phyloP scores from a whole-genome alignment of 2,888 invertebrate genomes.

The Watsonalla binaria region DNA sequence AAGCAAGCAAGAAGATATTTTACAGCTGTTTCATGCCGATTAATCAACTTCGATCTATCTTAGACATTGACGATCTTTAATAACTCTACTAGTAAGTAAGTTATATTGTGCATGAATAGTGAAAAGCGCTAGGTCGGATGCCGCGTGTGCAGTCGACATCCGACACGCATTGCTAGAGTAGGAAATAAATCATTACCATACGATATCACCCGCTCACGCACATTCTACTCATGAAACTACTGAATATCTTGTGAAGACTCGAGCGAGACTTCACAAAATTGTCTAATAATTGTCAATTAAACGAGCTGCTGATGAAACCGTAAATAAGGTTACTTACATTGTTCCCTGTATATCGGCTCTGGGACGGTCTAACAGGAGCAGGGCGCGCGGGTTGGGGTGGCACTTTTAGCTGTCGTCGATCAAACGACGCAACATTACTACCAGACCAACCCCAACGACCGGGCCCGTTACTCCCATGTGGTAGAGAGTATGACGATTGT shows the following conservation, averaged over 20 bases:
- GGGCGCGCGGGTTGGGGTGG: conserved; percentile 68
- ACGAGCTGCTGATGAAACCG: not conserved
- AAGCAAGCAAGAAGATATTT: too few species aligned
- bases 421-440: conserved; percentile 72
- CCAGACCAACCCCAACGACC: conserved; percentile 78
- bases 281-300: not conserved
- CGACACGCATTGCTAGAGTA: conserved; percentile 64
- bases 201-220: conserved; percentile 40
- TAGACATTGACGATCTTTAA: too few species aligned
- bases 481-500: conserved; percentile 75
- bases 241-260: conserved; percentile 18
- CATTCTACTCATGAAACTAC: conserved; percentile 42
- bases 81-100: too few species aligned
- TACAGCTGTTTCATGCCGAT: too few species aligned
- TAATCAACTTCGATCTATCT: too few species aligned
- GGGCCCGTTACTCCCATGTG: conserved; percentile 76
- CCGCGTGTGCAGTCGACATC: conserved; percentile 56
- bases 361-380: conserved; percentile 58
- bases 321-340: conserved; percentile 49
- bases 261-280: conserved; percentile 12
- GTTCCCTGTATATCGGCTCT: conserved; percentile 50
- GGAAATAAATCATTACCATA: conserved; percentile 53
- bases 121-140: conserved; percentile 49
- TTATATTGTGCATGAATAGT: conserved; percentile 12
- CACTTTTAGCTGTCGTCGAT: conserved; percentile 67